A percentile compares a stretch with the other conserved stretches of the same genome.
Evolutionary conservation across 2,888 invertebrate species (phyloP).

Genomic region (Ypsolopha sequella): DNA sequence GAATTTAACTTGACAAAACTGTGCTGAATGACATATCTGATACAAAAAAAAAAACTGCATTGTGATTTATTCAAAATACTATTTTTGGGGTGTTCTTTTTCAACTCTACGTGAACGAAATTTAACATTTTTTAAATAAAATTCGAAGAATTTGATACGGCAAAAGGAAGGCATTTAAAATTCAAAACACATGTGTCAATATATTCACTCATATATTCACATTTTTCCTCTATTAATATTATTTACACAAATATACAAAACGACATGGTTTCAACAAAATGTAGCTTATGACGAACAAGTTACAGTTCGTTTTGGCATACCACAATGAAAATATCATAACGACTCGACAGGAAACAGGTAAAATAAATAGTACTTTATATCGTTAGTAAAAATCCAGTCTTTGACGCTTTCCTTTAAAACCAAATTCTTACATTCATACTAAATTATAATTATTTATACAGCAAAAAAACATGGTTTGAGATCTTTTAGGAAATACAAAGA

Average conservation of each 20-base stretch:
- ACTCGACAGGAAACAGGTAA: too few species aligned
- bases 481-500: too few species aligned
- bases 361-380: background rate
- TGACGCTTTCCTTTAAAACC: background rate
- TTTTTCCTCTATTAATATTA: conserved; percentile 38
- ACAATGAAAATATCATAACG: too few species aligned
- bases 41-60: too few species aligned
- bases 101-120: too few species aligned
- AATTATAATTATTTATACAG: background rate
- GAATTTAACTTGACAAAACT: too few species aligned
- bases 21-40: too few species aligned
- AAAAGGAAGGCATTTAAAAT: background rate
- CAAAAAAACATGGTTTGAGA: too few species aligned
- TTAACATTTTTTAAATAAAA: too few species aligned
- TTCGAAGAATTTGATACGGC: too few species aligned
- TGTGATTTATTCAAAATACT: too few species aligned
- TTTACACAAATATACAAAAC: conserved; percentile 55
- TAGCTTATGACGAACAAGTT: background rate
- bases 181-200: conserved; percentile 1
- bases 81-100: too few species aligned
- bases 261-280: background rate
- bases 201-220: conserved; percentile 64
- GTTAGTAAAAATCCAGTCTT: background rate
- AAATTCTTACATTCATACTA: background rate
- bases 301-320: background rate